Evolutionary conservation across 2,888 invertebrate species (phyloP), one percentile per base, ranked within the genome.

Genomic region (Phortica magna): DNA sequence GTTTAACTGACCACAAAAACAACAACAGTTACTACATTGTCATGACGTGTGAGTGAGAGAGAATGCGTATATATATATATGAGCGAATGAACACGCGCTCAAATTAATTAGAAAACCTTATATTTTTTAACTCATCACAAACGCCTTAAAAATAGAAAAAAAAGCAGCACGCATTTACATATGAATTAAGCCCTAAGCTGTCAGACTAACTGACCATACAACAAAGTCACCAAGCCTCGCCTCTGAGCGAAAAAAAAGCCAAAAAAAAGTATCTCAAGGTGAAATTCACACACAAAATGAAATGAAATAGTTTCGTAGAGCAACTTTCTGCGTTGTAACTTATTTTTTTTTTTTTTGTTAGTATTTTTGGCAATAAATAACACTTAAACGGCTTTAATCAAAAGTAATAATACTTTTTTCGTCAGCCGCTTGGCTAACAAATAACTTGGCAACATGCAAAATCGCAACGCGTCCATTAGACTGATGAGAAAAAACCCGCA

Each of bases 71-170:
- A 55, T 14, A 55, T 55, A 12, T 55, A 55, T 17, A 55, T 17
- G 17, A 14, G n/a, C 39, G 22, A 64, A 39, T 19, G 22, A 64
- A 39, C 41, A n/a, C 55, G 42, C 70, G 55, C 70, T 31, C 19
- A 71, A 71, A 71, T 71, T 71, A 71, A 71, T 71, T 71, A 71
- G 70, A 71, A 71, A 71, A 14, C n/a, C 53, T 65, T 9, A 9
- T 48, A 12, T 48, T 48, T 48, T 48, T 9, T 48, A 48, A 14
- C 48, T 48, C 48, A 48, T 48, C 48, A 48, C 48, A 31, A 48
- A 48, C 48, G 14, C 48, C 48, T 48, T 48, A 48, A 48, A 48
- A 48, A 48, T 48, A 12, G 14, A 2, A 48, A 48, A 48, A 12
- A 12, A 64, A 31, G 17, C 42, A 55, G 5, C 70, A 71, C 70